These are phyloP conservation scores for Emydocephalus ijimae DNA, from an alignment of 2,113 vertebrate genomes.

Conservation along the genomic window DNA sequence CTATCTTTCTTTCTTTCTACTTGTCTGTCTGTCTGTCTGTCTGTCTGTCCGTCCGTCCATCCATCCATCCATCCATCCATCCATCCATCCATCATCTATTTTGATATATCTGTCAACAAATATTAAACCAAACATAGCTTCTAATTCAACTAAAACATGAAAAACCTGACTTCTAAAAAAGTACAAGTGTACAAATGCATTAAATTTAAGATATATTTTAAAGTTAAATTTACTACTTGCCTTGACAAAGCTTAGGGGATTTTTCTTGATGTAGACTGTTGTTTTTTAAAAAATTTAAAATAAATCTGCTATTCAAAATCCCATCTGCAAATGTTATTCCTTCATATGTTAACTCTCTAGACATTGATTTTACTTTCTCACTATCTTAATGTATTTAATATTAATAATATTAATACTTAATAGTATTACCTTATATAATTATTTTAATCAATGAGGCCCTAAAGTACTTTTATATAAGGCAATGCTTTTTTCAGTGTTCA, in stretches of 20 bases:
- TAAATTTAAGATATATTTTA: not conserved
- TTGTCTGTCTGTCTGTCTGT: no score
- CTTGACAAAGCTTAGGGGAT: slow-evolving; percentile 13
- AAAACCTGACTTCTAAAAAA: slow-evolving; percentile 21
- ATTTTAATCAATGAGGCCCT: slow-evolving; percentile 41
- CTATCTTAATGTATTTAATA: slow-evolving; percentile 11
- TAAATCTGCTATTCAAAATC: not conserved
- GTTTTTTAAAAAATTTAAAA: slow-evolving; percentile 14
- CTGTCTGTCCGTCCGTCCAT: no score
- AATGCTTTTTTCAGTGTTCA: slow-evolving; percentile 32
- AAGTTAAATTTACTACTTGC: slow-evolving; percentile 27
- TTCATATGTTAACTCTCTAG: slow-evolving; percentile 10
- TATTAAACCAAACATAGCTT: not conserved
- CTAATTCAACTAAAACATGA: not conserved
- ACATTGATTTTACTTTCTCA: slow-evolving; percentile 30
- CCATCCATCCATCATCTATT: no score
- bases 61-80: no score
- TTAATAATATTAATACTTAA: no score
- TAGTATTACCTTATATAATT: slow-evolving; percentile 41
- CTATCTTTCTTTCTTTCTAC: no score
- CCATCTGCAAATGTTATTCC: not conserved
- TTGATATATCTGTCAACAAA: not conserved
- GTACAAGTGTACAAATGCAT: not conserved
- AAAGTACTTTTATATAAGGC: slow-evolving; percentile 35
- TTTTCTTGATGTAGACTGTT: slow-evolving; percentile 17